Evolutionary conservation across 2,113 vertebrate genomes (phyloP).

Genomic region (Hirundichthys speculiger): DNA sequence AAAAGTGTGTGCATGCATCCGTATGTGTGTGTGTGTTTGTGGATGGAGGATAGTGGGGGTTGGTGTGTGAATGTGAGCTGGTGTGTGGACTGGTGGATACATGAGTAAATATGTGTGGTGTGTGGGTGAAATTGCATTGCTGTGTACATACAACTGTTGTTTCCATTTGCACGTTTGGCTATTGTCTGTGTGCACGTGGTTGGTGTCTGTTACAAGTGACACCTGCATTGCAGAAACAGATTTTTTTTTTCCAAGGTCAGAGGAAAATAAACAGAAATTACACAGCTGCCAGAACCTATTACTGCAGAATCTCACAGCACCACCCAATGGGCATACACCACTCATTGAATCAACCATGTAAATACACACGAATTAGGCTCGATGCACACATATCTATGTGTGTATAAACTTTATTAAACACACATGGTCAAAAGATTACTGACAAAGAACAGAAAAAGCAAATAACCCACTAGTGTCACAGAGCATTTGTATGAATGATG

Average conservation of each 20-base stretch:
- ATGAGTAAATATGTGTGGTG: conserved; percentile 3
- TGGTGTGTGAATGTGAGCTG: conserved; percentile 14
- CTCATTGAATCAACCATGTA: conserved; percentile 34
- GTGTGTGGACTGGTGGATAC: not conserved
- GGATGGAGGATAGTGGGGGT: not conserved
- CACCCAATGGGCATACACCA: conserved; percentile 48
- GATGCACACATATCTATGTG: not conserved
- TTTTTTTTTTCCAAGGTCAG: conserved; percentile 75
- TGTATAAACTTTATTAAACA: not conserved
- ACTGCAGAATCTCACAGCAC: conserved; percentile 62
- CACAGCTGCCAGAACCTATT: conserved; percentile 81
- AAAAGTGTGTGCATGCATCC: conserved; percentile 9
- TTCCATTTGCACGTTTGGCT: not conserved
- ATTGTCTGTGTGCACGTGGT: not conserved
- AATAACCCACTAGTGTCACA: not conserved
- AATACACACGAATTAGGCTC: conserved; percentile 28
- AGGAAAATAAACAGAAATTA: conserved; percentile 79
- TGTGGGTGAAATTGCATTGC: conserved; percentile 6
- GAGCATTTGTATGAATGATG: not conserved
- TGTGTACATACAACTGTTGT: not conserved
- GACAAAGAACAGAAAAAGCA: not conserved
- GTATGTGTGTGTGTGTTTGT: conserved; percentile 25
- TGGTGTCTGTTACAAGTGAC: conserved; percentile 38
- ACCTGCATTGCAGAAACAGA: conserved; percentile 59
- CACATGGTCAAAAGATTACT: not conserved